phyloP scores from a whole-genome alignment of 2,888 invertebrate genomes.

The Eristalinus aeneus region DNA sequence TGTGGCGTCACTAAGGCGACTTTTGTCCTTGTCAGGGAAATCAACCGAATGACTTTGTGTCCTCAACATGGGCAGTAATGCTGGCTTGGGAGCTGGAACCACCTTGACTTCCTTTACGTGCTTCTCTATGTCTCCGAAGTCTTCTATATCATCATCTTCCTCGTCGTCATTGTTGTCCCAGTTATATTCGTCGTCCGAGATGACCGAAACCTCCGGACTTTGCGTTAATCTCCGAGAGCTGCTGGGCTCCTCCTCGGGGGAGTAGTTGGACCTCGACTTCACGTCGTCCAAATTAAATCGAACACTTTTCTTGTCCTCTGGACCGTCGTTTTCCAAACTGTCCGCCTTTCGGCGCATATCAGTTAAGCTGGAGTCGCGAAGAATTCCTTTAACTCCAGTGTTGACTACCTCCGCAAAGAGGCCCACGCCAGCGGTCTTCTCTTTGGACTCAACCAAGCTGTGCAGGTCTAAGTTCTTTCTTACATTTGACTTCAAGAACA shows the following conservation, averaged over 20 bases:
- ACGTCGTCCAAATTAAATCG: constrained; percentile 83
- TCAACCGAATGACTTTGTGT: constrained; percentile 74
- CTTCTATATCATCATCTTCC: constrained; percentile 73
- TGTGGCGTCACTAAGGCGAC: constrained; percentile 66
- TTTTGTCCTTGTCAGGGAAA: constrained; percentile 68
- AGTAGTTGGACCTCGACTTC: constrained; percentile 72
- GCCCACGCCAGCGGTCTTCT: constrained; percentile 73
- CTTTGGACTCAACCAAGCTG: constrained; percentile 65
- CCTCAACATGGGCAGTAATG: constrained; percentile 76
- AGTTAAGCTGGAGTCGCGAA: constrained; percentile 83
- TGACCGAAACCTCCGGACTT: constrained; percentile 76
- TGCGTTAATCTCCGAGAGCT: constrained; percentile 74
- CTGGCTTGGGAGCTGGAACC: constrained; percentile 77
- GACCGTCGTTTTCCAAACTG: constrained; percentile 72
- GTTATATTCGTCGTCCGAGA: constrained; percentile 75
- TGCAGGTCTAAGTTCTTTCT: constrained; percentile 71
- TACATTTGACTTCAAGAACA: constrained; percentile 84
- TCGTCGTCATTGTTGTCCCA: constrained; percentile 76
- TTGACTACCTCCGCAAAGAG: constrained; percentile 65
- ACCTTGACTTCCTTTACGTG: constrained; percentile 79
- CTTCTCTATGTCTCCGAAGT: constrained; percentile 78
- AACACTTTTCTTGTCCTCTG: constrained; percentile 89
- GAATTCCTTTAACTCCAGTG: constrained; percentile 83
- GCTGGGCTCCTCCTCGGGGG: constrained; percentile 76
- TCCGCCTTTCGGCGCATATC: constrained; percentile 77